These are phyloP conservation scores for Trichogramma pretiosum DNA, from an alignment of 1,140 invertebrate genomes.

Conservation along the genomic window DNA sequence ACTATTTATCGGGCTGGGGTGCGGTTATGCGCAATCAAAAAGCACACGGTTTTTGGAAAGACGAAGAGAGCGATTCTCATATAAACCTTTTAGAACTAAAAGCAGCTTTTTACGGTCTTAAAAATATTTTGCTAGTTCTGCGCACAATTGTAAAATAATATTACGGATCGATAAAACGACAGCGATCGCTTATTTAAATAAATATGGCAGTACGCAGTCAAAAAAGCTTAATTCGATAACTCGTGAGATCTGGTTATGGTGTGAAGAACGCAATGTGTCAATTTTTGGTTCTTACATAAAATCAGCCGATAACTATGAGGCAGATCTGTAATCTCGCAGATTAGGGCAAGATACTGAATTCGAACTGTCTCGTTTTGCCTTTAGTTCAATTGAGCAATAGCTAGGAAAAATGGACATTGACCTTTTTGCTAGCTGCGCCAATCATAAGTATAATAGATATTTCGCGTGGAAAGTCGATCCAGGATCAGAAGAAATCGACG, in stretches of 20 bases:
- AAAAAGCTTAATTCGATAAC: neutral
- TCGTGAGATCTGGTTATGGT: neutral
- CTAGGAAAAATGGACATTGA: conserved; percentile 2
- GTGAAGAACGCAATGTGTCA: neutral
- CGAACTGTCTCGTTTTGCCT: neutral
- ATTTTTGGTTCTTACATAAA: neutral
- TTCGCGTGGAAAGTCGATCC: conserved; percentile 6
- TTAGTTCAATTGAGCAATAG: neutral
- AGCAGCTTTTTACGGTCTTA: neutral
- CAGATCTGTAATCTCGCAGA: neutral
- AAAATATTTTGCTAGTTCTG: neutral
- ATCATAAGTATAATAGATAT: conserved; percentile 2
- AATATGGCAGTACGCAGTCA: neutral
- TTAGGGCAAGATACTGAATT: conserved; percentile 4
- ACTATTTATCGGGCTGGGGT: no score
- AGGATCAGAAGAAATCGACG: neutral
- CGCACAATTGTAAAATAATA: neutral
- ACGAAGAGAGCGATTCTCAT: neutral
- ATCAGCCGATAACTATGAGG: neutral
- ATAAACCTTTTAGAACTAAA: neutral
- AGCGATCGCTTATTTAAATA: neutral
- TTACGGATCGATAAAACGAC: neutral
- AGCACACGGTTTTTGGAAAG: neutral
- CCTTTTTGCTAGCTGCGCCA: conserved; percentile 14
- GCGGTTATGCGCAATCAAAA: no score